Evolutionary conservation across 2,888 invertebrate genomes (phyloP), one percentile per base, ranked within the genome.

Genomic region (Rutpela maculata): DNA sequence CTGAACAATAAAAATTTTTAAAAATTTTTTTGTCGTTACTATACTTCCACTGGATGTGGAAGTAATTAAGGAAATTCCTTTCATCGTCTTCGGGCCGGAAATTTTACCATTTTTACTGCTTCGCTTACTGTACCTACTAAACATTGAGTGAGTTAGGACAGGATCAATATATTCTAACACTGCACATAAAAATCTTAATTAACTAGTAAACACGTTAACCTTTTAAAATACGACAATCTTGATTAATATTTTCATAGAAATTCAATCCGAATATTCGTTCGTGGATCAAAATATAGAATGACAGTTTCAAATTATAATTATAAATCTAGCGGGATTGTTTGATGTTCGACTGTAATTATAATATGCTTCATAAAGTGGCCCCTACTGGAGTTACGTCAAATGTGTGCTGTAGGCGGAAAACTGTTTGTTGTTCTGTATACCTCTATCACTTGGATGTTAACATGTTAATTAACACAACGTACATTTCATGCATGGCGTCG

Each of bases 401-500:
- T 65, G 38, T 65, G 19, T 38, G 10, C 43, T 18, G 19, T 35
- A 18, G 31, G 19, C n/a, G 18, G 43, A 38, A 65, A 65, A 65
- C 17, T 38, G 35, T 65, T 65, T 38, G 50, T 65, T 65, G 19
- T 65, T 18, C 43, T 43, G 6, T 15, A 43, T 38, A 38, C 22
- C 65, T 38, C 65, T 65, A 65, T 65, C 65, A 65, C 43, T 43
- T 22, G 35, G 18, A 65, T 43, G 38, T 43, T 35, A 65, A 65
- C 65, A 38, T 62, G 26, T 43, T 65, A 65, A 65, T 65, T 65
- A 65, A 65, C 63, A 35, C 22, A 18, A 19, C 65, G 38, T 19
- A 38, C 65, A 18, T n/a, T 31, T 17, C 17, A 18, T 18, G 62
- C 35, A 31, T 26, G 35, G n/a, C 31, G 35, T 18, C 11, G 22